A percentile compares a stretch with the other conserved stretches of the same genome.
phyloP scores from a whole-genome alignment of 53 echinoderm and acorn worm genomes.

The Temnopleurus reevesii region DNA sequence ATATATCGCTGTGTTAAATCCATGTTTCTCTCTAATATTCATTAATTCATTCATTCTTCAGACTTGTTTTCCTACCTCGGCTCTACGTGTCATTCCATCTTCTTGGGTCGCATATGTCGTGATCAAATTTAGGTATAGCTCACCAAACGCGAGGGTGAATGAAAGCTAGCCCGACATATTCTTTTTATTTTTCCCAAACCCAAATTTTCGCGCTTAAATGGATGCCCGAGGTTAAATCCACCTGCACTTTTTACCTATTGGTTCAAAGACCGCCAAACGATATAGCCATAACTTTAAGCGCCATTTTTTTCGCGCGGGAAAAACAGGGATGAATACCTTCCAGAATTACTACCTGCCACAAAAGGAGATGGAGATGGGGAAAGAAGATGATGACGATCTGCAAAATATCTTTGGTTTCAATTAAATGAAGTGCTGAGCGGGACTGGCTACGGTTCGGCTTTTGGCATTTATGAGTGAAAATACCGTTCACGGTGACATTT shows the following conservation, averaged over 20 bases:
- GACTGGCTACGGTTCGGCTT: not conserved
- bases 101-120: not conserved
- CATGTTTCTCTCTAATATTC: not conserved
- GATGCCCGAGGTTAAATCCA: slow-evolving; percentile 31
- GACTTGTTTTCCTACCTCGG: not conserved
- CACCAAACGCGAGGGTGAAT: slow-evolving; percentile 18
- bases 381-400: not conserved
- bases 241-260: slow-evolving; percentile 16
- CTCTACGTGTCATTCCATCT: slow-evolving; percentile 1
- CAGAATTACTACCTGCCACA: not conserved
- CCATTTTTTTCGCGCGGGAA: not conserved
- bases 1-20: too few species aligned
- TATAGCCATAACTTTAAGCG: not conserved
- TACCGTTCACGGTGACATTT: slow-evolving; percentile 16
- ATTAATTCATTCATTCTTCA: not conserved
- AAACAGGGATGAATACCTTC: not conserved
- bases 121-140: slow-evolving; percentile 24
- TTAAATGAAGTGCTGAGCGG: not conserved
- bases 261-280: not conserved
- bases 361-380: slow-evolving; percentile 1
- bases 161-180: not conserved
- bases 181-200: not conserved
- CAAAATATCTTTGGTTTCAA: not conserved
- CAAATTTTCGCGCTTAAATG: slow-evolving; percentile 30
- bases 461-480: slow-evolving; percentile 18